Conservation (phyloP, 2,113 vertebrate genomes). For the Macrotus californicus region DNA sequence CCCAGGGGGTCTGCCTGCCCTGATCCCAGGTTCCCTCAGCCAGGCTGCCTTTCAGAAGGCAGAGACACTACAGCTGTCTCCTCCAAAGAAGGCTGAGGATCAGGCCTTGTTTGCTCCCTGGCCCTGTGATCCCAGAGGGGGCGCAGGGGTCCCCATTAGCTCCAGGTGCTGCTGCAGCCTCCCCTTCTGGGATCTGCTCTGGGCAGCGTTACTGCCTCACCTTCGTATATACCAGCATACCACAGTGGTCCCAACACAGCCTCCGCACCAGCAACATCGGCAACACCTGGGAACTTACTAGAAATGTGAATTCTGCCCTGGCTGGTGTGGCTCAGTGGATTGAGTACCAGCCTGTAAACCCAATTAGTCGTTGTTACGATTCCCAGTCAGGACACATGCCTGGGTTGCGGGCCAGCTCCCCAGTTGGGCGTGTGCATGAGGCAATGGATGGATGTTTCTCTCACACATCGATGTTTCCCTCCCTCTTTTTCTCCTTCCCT, state of each 20-base stretch:
- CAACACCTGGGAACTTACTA: neutral
- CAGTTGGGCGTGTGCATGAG: too few relatives aligned
- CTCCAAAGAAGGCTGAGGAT: too few relatives aligned
- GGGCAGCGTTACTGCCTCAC: too few relatives aligned
- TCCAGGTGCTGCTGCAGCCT: neutral
- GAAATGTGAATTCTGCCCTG: neutral
- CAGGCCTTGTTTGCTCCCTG: neutral
- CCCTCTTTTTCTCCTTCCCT: too few relatives aligned
- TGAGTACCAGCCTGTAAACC: too few relatives aligned
- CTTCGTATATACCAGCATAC: rapidly evolving
- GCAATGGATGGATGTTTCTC: too few relatives aligned
- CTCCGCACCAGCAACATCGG: neutral
- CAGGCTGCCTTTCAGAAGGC: neutral
- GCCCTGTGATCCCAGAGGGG: neutral
- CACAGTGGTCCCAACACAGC: neutral
- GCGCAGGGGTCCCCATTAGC: neutral
- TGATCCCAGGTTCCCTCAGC: neutral
- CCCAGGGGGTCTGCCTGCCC: neutral
- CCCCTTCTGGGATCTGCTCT: neutral
- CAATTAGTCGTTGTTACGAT: too few relatives aligned
- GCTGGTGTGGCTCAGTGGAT: too few relatives aligned
- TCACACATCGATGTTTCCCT: too few relatives aligned
- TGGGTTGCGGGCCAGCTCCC: too few relatives aligned
- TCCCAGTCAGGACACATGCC: too few relatives aligned
- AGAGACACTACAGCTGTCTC: neutral